Evolutionary conservation across 2,113 vertebrate genomes (phyloP).

Genomic region (Tetrax tetrax): DNA sequence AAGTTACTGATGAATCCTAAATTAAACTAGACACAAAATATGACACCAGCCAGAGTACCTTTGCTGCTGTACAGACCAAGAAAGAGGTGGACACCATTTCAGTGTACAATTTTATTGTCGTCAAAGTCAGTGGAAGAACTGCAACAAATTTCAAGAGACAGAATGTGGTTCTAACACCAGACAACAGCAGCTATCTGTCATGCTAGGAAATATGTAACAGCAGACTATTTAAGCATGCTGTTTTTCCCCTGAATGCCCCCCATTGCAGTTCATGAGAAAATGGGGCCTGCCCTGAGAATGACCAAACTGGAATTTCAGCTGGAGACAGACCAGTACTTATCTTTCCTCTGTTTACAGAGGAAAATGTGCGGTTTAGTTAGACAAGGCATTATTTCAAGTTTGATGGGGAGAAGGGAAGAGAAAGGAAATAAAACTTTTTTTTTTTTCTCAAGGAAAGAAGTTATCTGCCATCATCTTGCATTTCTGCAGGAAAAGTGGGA

Average conservation of each 20-base stretch:
- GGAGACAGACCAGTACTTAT: background rate
- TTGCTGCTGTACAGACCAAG: background rate
- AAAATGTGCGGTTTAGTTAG: background rate
- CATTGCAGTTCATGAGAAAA: background rate
- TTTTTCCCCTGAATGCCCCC: background rate
- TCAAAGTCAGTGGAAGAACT: background rate
- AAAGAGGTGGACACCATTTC: background rate
- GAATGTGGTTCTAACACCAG: background rate
- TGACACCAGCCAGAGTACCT: background rate
- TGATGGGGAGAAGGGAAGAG: background rate
- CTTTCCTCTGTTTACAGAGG: background rate
- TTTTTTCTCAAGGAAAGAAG: background rate
- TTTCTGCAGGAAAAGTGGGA: background rate
- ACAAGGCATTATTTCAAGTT: background rate
- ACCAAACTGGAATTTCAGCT: background rate
- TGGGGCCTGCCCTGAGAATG: background rate
- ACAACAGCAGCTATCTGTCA: background rate
- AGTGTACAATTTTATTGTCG: background rate
- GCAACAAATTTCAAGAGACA: background rate
- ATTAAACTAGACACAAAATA: background rate
- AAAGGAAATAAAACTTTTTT: background rate
- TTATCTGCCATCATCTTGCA: background rate
- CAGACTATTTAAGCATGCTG: background rate
- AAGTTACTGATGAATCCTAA: conserved; percentile 17
- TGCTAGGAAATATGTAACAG: too few species aligned